Percentiles rank a stretch among this genome's conserved stretches.
Conservation (phyloP, 1,140 invertebrate genomes). For the Hesperophylax magnus region DNA sequence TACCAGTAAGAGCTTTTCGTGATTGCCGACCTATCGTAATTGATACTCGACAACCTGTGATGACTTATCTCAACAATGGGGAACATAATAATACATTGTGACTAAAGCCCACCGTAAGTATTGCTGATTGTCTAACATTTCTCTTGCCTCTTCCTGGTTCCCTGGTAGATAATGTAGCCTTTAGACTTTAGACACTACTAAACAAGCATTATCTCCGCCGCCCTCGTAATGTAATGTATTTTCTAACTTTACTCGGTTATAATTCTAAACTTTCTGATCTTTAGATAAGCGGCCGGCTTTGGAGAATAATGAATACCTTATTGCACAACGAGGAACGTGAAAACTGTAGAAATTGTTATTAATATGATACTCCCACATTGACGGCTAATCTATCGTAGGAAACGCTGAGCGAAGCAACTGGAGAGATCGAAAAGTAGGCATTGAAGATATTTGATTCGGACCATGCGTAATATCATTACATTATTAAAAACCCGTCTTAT, state of each 20-base stretch:
- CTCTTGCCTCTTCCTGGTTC: constrained; percentile 7
- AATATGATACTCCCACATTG: neutral
- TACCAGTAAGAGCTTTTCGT: no score
- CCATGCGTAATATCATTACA: neutral
- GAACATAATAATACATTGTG: neutral
- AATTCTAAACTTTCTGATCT: constrained; percentile 31
- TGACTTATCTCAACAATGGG: no score
- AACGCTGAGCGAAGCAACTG: neutral
- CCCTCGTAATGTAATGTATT: constrained; percentile 19
- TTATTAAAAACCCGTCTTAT: no score
- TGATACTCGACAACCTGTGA: no score
- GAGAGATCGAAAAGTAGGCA: neutral
- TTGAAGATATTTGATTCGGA: neutral
- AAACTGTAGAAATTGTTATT: neutral
- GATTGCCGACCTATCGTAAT: no score
- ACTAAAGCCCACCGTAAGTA: neutral
- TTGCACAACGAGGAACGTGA: neutral
- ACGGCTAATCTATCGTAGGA: neutral
- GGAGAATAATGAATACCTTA: neutral
- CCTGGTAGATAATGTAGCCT: neutral
- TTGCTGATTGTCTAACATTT: neutral
- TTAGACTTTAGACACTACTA: neutral
- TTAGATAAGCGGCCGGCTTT: neutral
- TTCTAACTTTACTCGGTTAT: neutral
- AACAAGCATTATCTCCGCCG: neutral